Evolutionary conservation across 2,797 vertebrate genomes (phyloP), one percentile per base, ranked within the genome.

Genomic region (Spatula clypeata): DNA sequence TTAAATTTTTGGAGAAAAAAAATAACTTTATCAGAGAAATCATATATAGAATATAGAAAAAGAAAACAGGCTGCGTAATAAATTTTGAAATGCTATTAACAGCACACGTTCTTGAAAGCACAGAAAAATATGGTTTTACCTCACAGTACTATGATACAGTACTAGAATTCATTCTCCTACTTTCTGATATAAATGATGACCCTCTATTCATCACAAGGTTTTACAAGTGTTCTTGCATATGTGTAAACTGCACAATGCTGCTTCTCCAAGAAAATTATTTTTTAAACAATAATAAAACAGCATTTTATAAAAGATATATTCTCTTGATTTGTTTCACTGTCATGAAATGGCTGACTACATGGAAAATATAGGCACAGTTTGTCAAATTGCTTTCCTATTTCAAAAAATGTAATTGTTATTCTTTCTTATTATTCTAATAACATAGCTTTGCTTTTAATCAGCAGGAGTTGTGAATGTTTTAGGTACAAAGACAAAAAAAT

Each of bases 211-310:
- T 81, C 67, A 70, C 36, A 62, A 12, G 3, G 19, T 65, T 84
- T 85, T 81, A 62, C 51, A 86, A 54, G 18, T 66, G 45, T 3
- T 86, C 85, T 88, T 93, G 45, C 61, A 70, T 69, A 54, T 49
- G n/a, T 23, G 55, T 73, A 74, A 79, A 74, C 20, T 42, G 44
- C n/a, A 69, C 11, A 71, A 26, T 19, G 38, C 11, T 71, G 13
- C 67, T 93, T 86, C 60, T 38, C 62, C 70, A n/a, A 13, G 9
- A 77, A 92, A 91, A 93, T 58, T 55, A 45, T 49, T 54, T 23
- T 77, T 93, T 55, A 87, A 88, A 94, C 91, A 93, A 65, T 67
- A 86, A 76, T 4, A 2, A 94, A 88, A 55, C 21, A 47, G 20
- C 31, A 70, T 81, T 88, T 90, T 61, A 53, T 55, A 67, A 80